These are phyloP conservation scores for Drosophila lowei DNA, from an alignment of 1,140 invertebrate species.

Conservation along the genomic window DNA sequence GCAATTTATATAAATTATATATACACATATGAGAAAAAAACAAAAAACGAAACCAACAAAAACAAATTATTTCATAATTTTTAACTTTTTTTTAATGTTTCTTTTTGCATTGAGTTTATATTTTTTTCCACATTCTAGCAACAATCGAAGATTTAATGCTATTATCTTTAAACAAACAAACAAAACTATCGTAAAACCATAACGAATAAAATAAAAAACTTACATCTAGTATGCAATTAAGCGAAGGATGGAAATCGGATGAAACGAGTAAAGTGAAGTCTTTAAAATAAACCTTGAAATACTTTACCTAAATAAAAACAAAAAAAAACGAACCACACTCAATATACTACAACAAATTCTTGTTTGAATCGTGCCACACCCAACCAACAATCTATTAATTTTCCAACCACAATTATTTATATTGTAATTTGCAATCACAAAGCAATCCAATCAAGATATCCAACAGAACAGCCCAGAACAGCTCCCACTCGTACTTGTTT, in stretches of 20 bases:
- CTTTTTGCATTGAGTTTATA: constrained; percentile 45
- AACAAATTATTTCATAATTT: constrained; percentile 62
- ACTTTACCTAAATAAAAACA: constrained; percentile 53
- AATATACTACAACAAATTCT: constrained; percentile 26
- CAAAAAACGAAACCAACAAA: constrained; percentile 51
- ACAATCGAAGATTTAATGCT: constrained; percentile 77
- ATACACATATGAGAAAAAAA: constrained; percentile 60
- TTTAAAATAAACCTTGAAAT: constrained; percentile 59
- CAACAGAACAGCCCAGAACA: constrained; percentile 15
- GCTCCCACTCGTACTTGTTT: constrained; percentile 60
- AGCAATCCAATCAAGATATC: no score
- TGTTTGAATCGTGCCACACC: constrained; percentile 55
- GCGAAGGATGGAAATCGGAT: constrained; percentile 21
- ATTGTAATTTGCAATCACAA: neutral
- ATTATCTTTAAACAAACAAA: constrained; percentile 58
- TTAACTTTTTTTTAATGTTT: constrained; percentile 41
- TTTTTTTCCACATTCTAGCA: constrained; percentile 70
- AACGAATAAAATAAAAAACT: constrained; percentile 35
- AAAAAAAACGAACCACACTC: constrained; percentile 33
- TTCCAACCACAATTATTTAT: constrained; percentile 15
- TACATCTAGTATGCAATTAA: constrained; percentile 63
- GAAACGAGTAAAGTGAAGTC: constrained; percentile 47
- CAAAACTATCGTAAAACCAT: constrained; percentile 61
- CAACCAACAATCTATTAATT: constrained; percentile 13
- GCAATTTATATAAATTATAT: constrained; percentile 81